Base-by-base conservation (phyloP, 2,113 vertebrate genomes). In the Rhadina sibilatrix region DNA sequence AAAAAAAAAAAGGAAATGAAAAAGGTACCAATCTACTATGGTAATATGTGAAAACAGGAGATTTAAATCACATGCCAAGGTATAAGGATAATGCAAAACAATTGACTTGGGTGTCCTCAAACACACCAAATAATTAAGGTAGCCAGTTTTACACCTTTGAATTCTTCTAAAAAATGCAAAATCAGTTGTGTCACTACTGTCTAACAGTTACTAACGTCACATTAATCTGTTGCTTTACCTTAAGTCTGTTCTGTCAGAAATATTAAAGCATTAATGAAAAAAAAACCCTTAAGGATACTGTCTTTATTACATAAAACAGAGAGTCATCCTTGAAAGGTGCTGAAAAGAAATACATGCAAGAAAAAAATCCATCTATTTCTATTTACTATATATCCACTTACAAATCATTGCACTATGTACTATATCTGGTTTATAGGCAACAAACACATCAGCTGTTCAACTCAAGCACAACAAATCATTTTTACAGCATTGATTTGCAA, bases 401-500 rank as follows among this genome's bases (percentile, higher is more conserved):
- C 52, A 86, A 5, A 33, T 56, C 71, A 86, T 35, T 74, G 47
- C 42, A 49, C 24, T 66, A 40, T 35, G 46, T 47, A 44, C 44
- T 82, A 3, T 54, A 60, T 59, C 38, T 81, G 28, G 70, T 86
- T 93, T 88, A 88, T n/a, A 49, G 27, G 42, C 85, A 87, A 76
- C 40, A 91, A 56, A 59, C 74, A 87, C 31, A 68, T 42, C 21
- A 69, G 59, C 40, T 71, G 83, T 68, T 93, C n/a, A 81, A 61
- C 18, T 83, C 44, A 57, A 90, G 52, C 38, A 82, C 16, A 63
- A 79, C 38, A 91, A 94, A 83, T 93, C 20, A 71, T 70, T 89
- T 97, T 69, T 70, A 50, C 70, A 71, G 49, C 40, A 86, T 27
- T 69, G 50, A 90, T 79, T 89, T 91, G 71, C 44, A 95, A 87